phyloP scores from a whole-genome alignment of 2,797 vertebrate species.

The Alca torda region DNA sequence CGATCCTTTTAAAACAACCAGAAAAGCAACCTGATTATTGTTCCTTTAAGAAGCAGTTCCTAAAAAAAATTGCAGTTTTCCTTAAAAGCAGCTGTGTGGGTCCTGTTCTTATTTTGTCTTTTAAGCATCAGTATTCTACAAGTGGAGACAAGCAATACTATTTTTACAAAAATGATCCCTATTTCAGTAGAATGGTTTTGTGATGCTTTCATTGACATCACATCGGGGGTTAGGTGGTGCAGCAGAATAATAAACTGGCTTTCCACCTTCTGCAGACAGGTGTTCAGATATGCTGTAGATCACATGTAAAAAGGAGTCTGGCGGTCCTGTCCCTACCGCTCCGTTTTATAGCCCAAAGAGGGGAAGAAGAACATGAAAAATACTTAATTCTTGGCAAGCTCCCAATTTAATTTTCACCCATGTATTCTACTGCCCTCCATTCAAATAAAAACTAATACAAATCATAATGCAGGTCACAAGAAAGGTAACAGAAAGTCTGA shows the following conservation, averaged over 20 bases:
- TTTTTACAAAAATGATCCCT: background rate
- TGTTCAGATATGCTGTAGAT: background rate
- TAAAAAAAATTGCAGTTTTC: background rate
- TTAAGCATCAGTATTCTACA: background rate
- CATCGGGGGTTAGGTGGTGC: background rate
- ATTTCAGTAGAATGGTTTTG: background rate
- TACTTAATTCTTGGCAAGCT: background rate
- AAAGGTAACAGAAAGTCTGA: background rate
- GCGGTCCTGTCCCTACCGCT: background rate
- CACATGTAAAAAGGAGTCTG: background rate
- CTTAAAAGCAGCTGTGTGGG: background rate
- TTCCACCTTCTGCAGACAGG: background rate
- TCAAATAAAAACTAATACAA: background rate
- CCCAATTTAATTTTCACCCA: conserved; percentile 4
- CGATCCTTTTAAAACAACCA: background rate
- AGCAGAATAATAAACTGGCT: conserved; percentile 25
- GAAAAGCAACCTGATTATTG: background rate
- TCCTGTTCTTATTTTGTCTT: background rate
- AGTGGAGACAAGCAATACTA: background rate
- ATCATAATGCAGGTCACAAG: background rate
- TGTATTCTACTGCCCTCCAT: background rate
- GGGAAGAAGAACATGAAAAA: background rate
- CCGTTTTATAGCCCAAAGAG: background rate
- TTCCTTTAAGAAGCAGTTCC: background rate
- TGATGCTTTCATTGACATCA: background rate